Evolutionary conservation across 1,140 invertebrate genomes (phyloP), one percentile per base, ranked within the genome.

Genomic region (Asobara japonica): DNA sequence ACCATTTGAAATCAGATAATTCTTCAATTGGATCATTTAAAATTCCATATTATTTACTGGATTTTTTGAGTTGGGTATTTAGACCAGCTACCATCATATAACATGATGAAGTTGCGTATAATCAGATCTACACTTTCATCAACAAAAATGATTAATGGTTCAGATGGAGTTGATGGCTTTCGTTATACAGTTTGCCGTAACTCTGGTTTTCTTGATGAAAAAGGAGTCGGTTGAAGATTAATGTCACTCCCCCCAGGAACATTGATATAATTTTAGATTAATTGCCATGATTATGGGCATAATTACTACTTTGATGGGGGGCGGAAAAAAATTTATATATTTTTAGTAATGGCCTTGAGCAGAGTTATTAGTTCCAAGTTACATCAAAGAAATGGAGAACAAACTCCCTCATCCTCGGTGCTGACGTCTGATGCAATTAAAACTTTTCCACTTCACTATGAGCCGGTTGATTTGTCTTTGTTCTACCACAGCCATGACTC

Each of bases 341-440:
- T 45, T 45, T 45, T 16, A 45, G 1, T 45, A 1, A 13, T 45
- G n/a, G 0, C 4, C 41, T 45, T 38, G 2, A n/a, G n/a, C n/a
- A 38, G 41, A 45, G 18, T 56, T 20, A 25, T 56, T 56, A 22
- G 22, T 51, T n/a, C 13, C 8, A 30, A n/a, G 29, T 11, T 30
- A 62, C n/a, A 33, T 33, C 29, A 62, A 62, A 62, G 29, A 31
- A 16, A 31, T 16, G 60, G n/a, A 30, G 60, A 48, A 29, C 25
- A 29, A 13, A 3, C 11, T 29, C 11, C 13, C 65, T 18, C 30
- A 69, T 33, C 29, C 13, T 33, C 18, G n/a, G 10, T 18, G 7
- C 48, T 74, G 71, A 77, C 74, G 78, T 72, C 71, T 79, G 80
- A 85, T 76, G 80, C 79, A 86, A 86, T 85, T 85, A 84, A 84